Evolutionary conservation across 1,140 invertebrate genomes (phyloP).

Genomic region (Geopemphigus sp.): DNA sequence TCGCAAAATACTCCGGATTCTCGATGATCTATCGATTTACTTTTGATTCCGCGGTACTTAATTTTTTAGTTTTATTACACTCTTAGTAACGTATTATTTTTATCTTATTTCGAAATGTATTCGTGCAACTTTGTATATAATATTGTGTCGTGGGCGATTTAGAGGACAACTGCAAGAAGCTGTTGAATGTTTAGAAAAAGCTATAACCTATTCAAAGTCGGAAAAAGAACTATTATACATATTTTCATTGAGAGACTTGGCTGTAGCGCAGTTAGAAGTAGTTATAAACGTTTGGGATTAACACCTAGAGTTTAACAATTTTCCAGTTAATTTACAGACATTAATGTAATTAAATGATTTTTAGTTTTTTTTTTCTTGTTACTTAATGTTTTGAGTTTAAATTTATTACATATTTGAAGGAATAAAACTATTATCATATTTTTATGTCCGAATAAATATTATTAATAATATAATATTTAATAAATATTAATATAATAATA

Average conservation of each 20-base stretch:
- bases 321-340: not conserved
- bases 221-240: conserved; percentile 84
- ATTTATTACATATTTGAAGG: not conserved
- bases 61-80: no score
- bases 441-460: no score
- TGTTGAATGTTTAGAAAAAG: conserved; percentile 83
- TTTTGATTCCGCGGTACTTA: no score
- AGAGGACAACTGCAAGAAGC: conserved; percentile 81
- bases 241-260: conserved; percentile 80
- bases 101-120: no score
- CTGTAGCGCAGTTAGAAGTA: conserved; percentile 79
- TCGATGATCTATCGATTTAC: no score
- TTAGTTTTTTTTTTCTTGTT: not conserved
- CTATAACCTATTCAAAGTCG: conserved; percentile 79
- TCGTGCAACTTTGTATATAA: not conserved
- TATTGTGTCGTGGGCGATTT: conserved; percentile 57
- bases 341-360: not conserved
- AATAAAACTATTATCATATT: not conserved
- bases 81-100: no score
- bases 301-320: conserved; percentile 34
- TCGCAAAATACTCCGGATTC: no score
- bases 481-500: no score
- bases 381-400: not conserved
- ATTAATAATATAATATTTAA: not conserved
- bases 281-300: conserved; percentile 64